Conservation (phyloP, 2,888 invertebrate species). For the Cabera pusaria region DNA sequence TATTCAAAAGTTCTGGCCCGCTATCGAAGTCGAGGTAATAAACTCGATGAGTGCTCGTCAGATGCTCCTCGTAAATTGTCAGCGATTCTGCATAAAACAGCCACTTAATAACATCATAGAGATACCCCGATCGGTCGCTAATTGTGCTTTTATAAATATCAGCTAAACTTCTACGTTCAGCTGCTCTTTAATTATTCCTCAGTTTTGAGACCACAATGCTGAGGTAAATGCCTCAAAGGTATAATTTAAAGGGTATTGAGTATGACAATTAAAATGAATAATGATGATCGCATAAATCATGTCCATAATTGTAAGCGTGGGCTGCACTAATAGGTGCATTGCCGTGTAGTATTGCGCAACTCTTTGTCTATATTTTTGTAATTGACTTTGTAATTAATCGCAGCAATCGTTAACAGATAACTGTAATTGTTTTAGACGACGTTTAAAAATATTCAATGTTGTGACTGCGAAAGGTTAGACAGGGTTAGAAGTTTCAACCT, state of each 20-base stretch:
- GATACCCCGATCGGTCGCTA: slow-evolving; percentile 46
- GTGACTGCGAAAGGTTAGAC: slow-evolving; percentile 4
- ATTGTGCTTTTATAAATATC: slow-evolving; percentile 56
- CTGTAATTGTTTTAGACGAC: slow-evolving; percentile 26
- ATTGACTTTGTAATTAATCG: slow-evolving; percentile 23
- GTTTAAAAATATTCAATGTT: slow-evolving; percentile 16
- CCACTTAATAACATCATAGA: slow-evolving; percentile 48
- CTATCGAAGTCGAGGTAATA: slow-evolving; percentile 26
- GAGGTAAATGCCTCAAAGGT: slow-evolving; percentile 41
- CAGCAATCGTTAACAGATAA: slow-evolving; percentile 19
- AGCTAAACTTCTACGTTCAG: slow-evolving; percentile 43
- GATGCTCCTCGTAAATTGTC: slow-evolving; percentile 44
- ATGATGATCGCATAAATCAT: slow-evolving; percentile 51
- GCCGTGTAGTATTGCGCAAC: slow-evolving; percentile 19
- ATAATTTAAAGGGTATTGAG: slow-evolving; percentile 52
- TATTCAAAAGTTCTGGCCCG: slow-evolving; percentile 20
- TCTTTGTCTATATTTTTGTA: slow-evolving; percentile 24
- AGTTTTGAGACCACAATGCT: slow-evolving; percentile 15
- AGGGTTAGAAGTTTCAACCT: slow-evolving; percentile 15
- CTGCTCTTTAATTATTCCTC: slow-evolving; percentile 30
- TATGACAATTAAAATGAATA: slow-evolving; percentile 59
- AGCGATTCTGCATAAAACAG: slow-evolving; percentile 57
- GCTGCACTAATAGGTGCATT: slow-evolving; percentile 31
- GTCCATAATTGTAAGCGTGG: slow-evolving; percentile 46
- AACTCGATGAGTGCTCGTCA: slow-evolving; percentile 25